phyloP scores from a whole-genome alignment of 2,888 invertebrate species.

The Agapetus fuscipes region DNA sequence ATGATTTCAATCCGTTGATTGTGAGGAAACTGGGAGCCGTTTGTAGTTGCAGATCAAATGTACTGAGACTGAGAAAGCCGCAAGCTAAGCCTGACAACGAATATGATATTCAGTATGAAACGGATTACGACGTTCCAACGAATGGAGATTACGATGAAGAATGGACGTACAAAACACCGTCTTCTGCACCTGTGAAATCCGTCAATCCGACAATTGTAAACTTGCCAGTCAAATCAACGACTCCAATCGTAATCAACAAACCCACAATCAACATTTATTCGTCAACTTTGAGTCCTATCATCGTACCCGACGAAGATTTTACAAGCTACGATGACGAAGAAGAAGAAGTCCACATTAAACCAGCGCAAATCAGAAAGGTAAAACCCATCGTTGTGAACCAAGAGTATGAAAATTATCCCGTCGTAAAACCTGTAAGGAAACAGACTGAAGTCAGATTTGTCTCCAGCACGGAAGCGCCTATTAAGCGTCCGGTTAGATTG shows the following conservation, averaged over 20 bases:
- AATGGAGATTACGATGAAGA: constrained; percentile 31
- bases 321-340: constrained; percentile 39
- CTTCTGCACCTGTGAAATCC: constrained; percentile 9
- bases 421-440: constrained; percentile 2
- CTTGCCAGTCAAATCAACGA: constrained; percentile 16
- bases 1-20: constrained; percentile 61
- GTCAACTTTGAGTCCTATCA: constrained; percentile 40
- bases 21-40: constrained; percentile 63
- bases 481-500: constrained; percentile 7
- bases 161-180: constrained; percentile 27
- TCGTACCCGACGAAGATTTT: constrained; percentile 41
- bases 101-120: constrained; percentile 24
- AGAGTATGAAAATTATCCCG: constrained; percentile 11
- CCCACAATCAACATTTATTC: constrained; percentile 28
- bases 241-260: constrained; percentile 26
- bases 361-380: constrained; percentile 8
- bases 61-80: constrained; percentile 33
- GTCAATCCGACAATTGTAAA: constrained; percentile 11
- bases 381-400: constrained; percentile 15
- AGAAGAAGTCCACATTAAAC: constrained; percentile 23
- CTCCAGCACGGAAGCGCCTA: constrained; percentile 2
- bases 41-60: constrained; percentile 57
- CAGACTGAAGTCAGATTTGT: constrained; percentile 1
- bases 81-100: constrained; percentile 26
- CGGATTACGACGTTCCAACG: constrained; percentile 29